Percentiles rank a stretch among this genome's conserved stretches.
These are phyloP conservation scores for Seriola aureovittata DNA, from an alignment of 2,113 vertebrate species.

Conservation along the genomic window DNA sequence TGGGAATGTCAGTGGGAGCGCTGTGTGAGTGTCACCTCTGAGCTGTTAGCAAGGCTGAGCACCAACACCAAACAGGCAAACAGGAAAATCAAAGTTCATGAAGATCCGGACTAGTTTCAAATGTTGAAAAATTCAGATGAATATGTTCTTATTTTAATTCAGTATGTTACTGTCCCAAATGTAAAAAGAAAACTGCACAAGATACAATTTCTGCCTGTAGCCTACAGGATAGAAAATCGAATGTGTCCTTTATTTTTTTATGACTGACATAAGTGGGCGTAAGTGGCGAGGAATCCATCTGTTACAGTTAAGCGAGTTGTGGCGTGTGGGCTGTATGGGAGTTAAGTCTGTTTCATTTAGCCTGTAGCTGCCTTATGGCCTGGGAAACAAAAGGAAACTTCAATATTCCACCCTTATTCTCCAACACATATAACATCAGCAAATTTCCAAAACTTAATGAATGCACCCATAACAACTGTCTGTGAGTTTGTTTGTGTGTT, in stretches of 20 bases:
- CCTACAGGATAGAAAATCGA: neutral
- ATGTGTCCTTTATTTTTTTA: slow-evolving; percentile 1
- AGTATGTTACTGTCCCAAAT: neutral
- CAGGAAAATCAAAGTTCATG: neutral
- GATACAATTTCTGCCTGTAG: neutral
- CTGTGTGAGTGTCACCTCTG: slow-evolving; percentile 84
- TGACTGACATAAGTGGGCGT: slow-evolving; percentile 26
- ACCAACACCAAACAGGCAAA: neutral
- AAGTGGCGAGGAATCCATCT: slow-evolving; percentile 35
- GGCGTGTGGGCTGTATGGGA: slow-evolving; percentile 25
- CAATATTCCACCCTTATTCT: neutral
- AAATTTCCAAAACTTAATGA: neutral
- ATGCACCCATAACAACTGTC: no score
- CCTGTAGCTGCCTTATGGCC: neutral
- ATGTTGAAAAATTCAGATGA: neutral
- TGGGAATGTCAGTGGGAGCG: slow-evolving; percentile 87
- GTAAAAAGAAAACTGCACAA: no score
- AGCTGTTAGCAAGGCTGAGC: neutral
- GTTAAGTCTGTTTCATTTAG: slow-evolving; percentile 7
- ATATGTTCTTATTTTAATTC: neutral
- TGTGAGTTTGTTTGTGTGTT: neutral
- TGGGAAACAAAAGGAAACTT: neutral
- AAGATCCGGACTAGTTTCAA: no score
- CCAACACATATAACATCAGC: neutral
- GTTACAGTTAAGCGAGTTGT: slow-evolving; percentile 22